These are phyloP conservation scores for Halesus radiatus DNA, from an alignment of 1,140 invertebrate species.

Conservation along the genomic window DNA sequence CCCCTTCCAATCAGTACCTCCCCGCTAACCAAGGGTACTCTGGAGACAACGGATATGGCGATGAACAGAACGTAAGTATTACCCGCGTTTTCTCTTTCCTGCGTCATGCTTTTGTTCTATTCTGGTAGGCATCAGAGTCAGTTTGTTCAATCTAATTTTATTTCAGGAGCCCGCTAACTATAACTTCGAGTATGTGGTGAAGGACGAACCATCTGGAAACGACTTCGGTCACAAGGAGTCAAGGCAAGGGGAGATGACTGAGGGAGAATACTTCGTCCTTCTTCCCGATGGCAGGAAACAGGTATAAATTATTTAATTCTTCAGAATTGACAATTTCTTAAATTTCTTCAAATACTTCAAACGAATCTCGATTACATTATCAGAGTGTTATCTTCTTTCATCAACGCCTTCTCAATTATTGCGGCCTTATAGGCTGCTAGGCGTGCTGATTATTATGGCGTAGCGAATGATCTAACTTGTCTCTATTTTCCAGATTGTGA, in stretches of 20 bases:
- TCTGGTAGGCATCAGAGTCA: too few species aligned
- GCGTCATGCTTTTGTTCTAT: too few species aligned
- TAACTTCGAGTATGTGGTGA: conserved; percentile 81
- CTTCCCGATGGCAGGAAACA: conserved; percentile 84
- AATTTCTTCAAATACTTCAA: too few species aligned
- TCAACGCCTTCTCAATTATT: neutral
- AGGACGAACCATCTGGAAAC: conserved; percentile 78
- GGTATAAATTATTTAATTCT: conserved; percentile 57
- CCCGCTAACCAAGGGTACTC: conserved; percentile 58
- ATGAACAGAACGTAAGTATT: conserved; percentile 20
- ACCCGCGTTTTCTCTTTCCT: too few species aligned
- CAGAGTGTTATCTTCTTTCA: too few species aligned
- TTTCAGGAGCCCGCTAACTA: conserved; percentile 77
- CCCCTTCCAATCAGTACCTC: conserved; percentile 60
- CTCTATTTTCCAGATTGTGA: conserved; percentile 72
- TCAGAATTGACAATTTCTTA: neutral
- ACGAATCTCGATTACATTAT: too few species aligned
- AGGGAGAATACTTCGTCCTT: conserved; percentile 80
- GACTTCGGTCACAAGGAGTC: conserved; percentile 82
- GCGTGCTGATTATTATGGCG: neutral
- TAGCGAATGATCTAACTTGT: neutral
- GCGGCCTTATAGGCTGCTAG: too few species aligned
- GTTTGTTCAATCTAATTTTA: neutral
- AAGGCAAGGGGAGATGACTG: conserved; percentile 76
- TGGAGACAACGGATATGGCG: neutral